Evolutionary conservation across 2,888 invertebrate species (phyloP).

Genomic region (Gandaritis pyraliata): DNA sequence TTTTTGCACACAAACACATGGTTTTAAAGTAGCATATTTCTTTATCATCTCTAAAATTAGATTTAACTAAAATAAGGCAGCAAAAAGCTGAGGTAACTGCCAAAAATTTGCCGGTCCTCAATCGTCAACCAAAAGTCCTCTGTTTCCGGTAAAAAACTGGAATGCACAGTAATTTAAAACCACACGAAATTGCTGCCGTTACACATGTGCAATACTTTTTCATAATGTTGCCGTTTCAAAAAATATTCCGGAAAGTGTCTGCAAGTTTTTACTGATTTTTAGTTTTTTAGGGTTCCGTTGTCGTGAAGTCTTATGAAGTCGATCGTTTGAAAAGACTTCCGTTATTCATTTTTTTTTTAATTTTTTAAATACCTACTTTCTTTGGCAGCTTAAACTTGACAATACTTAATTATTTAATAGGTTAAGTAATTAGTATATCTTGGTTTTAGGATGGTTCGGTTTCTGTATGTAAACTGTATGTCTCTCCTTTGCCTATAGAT

Average conservation of each 20-base stretch:
- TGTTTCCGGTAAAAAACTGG: constrained; percentile 77
- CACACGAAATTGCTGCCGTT: constrained; percentile 72
- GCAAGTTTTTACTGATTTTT: constrained; percentile 41
- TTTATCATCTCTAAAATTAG: constrained; percentile 22
- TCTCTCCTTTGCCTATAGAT: not conserved
- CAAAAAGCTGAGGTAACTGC: constrained; percentile 45
- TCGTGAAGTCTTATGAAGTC: not conserved
- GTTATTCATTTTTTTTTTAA: too few species aligned
- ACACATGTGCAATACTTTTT: constrained; percentile 72
- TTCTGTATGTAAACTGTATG: too few species aligned
- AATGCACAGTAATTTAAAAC: constrained; percentile 75
- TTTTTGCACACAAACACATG: constrained; percentile 4
- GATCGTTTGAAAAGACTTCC: too few species aligned
- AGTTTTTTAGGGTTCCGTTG: constrained; percentile 27
- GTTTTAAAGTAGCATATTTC: constrained; percentile 8
- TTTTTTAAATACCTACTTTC: too few species aligned
- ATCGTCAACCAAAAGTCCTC: constrained; percentile 70
- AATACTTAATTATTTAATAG: too few species aligned
- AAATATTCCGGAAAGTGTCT: constrained; percentile 45
- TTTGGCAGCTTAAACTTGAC: too few species aligned
- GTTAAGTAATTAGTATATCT: too few species aligned
- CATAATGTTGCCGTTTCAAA: constrained; percentile 59
- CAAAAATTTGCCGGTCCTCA: constrained; percentile 57
- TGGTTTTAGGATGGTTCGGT: too few species aligned
- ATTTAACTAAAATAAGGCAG: constrained; percentile 22